Evolutionary conservation across 2,797 vertebrate genomes (phyloP).

Genomic region (Lates japonicus): DNA sequence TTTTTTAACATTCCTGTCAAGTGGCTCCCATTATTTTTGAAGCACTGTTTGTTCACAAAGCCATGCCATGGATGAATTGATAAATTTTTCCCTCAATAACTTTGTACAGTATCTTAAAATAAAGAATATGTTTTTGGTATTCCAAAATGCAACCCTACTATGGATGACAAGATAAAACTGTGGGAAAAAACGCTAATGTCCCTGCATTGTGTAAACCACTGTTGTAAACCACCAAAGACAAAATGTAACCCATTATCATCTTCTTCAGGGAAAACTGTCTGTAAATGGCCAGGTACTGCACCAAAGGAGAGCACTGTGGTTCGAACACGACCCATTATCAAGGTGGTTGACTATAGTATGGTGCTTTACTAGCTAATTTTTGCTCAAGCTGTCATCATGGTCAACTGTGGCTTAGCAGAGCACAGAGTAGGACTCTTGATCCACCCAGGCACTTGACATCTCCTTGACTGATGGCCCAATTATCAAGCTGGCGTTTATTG

Average conservation of each 20-base stretch:
- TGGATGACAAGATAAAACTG: neutral
- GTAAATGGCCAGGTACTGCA: conserved; percentile 31
- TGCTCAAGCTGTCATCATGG: conserved; percentile 74
- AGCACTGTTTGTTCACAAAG: neutral
- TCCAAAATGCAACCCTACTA: neutral
- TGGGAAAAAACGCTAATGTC: neutral
- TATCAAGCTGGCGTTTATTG: conserved; percentile 89
- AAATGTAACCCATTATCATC: conserved; percentile 15
- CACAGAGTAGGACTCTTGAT: conserved; percentile 67
- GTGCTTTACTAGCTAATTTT: conserved; percentile 59
- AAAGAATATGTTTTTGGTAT: neutral
- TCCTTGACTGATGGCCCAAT: conserved; percentile 88
- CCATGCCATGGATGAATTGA: neutral
- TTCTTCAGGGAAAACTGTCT: neutral
- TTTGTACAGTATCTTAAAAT: neutral
- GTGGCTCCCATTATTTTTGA: neutral
- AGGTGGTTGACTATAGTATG: neutral
- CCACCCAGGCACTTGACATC: conserved; percentile 78
- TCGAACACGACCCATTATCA: conserved; percentile 42
- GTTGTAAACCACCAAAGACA: conserved; percentile 12
- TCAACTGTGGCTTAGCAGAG: conserved; percentile 48
- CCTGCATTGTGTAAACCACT: neutral
- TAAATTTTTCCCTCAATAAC: neutral
- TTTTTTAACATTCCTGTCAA: conserved; percentile 17
- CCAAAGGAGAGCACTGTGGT: conserved; percentile 19